phyloP scores from a whole-genome alignment of 2,113 vertebrate genomes.

The Coptodon rendalli region DNA sequence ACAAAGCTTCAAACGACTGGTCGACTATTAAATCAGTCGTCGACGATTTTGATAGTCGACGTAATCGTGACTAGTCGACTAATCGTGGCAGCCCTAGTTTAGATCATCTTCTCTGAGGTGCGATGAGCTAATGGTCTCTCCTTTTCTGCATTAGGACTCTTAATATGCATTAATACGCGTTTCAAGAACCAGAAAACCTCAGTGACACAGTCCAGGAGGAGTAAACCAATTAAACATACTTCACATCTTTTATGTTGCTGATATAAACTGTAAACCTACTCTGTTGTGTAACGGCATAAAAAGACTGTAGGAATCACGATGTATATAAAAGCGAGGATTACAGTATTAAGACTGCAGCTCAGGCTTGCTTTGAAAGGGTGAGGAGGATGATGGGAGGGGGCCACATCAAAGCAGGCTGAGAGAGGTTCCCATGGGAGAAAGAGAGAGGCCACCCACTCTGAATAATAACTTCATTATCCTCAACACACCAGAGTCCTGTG shows the following conservation, averaged over 20 bases:
- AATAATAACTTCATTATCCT: conserved; percentile 28
- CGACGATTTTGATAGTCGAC: too few species aligned
- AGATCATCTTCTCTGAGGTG: neutral
- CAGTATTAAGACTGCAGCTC: neutral
- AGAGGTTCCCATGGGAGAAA: conserved; percentile 15
- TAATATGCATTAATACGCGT: rapidly evolving
- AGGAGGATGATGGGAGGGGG: neutral
- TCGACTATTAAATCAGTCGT: too few species aligned
- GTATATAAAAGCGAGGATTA: neutral
- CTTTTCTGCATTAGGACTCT: neutral
- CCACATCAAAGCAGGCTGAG: conserved; percentile 7
- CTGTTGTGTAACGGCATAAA: neutral
- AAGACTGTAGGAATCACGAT: neutral
- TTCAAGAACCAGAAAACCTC: neutral
- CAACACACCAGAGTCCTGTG: neutral
- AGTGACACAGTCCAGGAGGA: neutral
- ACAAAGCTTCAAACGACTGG: too few species aligned
- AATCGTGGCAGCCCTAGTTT: too few species aligned
- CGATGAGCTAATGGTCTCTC: neutral
- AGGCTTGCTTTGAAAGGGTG: neutral
- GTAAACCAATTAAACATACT: neutral
- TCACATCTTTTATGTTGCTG: neutral
- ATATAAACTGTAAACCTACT: neutral
- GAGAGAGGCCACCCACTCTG: conserved; percentile 4
- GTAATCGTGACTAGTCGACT: too few species aligned